Percentiles rank a stretch among this genome's conserved stretches.
Evolutionary conservation across 2,113 vertebrate species (phyloP).

Genomic region (Corvus hawaiiensis): DNA sequence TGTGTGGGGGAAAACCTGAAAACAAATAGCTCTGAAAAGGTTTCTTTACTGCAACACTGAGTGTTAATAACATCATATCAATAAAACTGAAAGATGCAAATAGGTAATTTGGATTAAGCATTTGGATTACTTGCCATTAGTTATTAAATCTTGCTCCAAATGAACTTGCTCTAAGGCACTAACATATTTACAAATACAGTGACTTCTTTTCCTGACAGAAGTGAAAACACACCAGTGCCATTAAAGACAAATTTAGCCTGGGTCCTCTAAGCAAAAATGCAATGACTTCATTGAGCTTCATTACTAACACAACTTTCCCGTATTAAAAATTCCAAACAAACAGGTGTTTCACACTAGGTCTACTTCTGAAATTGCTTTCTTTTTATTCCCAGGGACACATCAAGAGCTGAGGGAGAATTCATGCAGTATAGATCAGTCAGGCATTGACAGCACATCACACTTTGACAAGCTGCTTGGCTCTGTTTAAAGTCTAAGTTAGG

Average conservation of each 20-base stretch:
- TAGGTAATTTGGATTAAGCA: not conserved
- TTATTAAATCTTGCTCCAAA: not conserved
- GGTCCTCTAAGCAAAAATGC: not conserved
- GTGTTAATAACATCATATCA: not conserved
- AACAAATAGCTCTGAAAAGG: not conserved
- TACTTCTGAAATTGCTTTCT: conserved; percentile 74
- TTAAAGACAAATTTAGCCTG: not conserved
- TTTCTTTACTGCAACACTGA: not conserved
- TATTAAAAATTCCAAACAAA: conserved; percentile 71
- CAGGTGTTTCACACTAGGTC: conserved; percentile 66
- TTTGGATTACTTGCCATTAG: not conserved
- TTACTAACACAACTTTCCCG: not conserved
- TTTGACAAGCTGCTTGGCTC: conserved; percentile 79
- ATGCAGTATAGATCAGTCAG: conserved; percentile 82
- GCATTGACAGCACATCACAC: conserved; percentile 76
- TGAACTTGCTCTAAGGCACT: not conserved
- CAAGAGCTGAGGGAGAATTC: conserved; percentile 69
- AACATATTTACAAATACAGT: not conserved
- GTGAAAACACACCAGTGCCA: not conserved
- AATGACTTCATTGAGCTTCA: not conserved
- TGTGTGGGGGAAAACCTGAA: not conserved
- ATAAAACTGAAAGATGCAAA: not conserved
- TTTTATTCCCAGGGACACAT: conserved; percentile 75
- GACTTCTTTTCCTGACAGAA: not conserved
- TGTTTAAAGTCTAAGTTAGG: conserved; percentile 77